phyloP scores from a whole-genome alignment of 2,113 vertebrate species.

The Cygnus atratus region DNA sequence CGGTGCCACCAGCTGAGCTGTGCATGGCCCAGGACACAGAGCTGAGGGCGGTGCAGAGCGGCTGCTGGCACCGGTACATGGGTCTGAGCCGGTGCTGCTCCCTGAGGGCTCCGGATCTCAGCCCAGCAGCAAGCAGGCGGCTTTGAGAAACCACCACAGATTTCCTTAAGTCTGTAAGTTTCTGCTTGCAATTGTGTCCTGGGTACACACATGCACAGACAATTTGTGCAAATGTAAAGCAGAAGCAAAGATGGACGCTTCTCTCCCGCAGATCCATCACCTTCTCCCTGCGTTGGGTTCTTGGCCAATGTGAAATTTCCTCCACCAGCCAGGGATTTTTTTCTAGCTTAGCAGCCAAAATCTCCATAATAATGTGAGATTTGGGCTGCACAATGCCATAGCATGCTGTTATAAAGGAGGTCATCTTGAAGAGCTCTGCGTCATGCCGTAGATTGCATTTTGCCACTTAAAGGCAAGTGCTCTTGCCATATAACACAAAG shows the following conservation, averaged over 20 bases:
- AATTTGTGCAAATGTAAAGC: not conserved
- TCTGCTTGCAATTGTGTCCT: not conserved
- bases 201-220: not conserved
- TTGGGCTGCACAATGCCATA: not conserved
- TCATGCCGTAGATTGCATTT: not conserved
- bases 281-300: not conserved
- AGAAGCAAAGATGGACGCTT: not conserved
- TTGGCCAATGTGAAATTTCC: not conserved
- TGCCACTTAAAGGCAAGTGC: not conserved
- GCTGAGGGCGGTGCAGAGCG: not conserved
- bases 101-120: not conserved
- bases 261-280: not conserved
- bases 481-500: not conserved
- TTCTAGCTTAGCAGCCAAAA: not conserved
- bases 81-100: not conserved
- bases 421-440: not conserved
- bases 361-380: not conserved
- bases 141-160: not conserved
- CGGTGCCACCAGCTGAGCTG: not conserved
- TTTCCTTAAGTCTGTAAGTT: not conserved
- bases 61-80: accelerated
- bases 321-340: accelerated
- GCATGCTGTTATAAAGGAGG: not conserved
- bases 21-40: not conserved
- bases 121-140: not conserved